Evolutionary conservation across 2,888 invertebrate species (phyloP).

Genomic region (Caenorhabditis becei): DNA sequence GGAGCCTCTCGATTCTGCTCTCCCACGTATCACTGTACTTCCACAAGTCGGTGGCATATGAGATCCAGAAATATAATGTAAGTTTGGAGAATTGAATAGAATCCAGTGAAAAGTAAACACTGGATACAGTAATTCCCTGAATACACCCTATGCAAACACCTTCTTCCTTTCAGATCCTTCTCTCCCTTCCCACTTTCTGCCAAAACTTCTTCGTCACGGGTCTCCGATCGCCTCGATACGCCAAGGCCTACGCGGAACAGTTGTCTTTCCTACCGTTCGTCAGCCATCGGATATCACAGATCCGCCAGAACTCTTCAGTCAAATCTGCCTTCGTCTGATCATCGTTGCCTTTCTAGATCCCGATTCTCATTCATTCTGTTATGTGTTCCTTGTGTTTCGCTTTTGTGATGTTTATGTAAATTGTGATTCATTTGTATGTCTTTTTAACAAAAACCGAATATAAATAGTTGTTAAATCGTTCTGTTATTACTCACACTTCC

Average conservation of each 20-base stretch:
- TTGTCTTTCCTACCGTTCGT: constrained; percentile 47
- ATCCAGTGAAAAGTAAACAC: background rate
- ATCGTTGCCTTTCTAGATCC: background rate
- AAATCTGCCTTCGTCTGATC: constrained; percentile 53
- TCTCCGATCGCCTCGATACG: constrained; percentile 56
- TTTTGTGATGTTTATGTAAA: constrained; percentile 4
- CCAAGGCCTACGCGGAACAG: constrained; percentile 54
- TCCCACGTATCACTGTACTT: constrained; percentile 59
- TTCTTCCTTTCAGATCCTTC: constrained; percentile 49
- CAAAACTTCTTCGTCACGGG: constrained; percentile 61
- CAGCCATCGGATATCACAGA: constrained; percentile 12
- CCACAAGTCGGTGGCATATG: constrained; percentile 48
- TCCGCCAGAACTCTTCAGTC: constrained; percentile 44
- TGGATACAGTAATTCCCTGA: background rate
- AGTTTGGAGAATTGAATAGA: constrained; percentile 3
- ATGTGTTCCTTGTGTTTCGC: constrained; percentile 4
- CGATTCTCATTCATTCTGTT: background rate
- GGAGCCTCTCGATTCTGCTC: constrained; percentile 54
- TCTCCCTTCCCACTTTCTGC: constrained; percentile 63
- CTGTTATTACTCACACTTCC: background rate
- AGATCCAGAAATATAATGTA: constrained; percentile 63
- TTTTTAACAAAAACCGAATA: background rate
- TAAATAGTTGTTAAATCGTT: background rate
- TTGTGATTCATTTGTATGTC: constrained; percentile 17
- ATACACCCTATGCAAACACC: background rate